Evolutionary conservation across 2,113 vertebrate species (phyloP), one percentile per base, ranked within the genome.

Genomic region (Macquaria australasica): DNA sequence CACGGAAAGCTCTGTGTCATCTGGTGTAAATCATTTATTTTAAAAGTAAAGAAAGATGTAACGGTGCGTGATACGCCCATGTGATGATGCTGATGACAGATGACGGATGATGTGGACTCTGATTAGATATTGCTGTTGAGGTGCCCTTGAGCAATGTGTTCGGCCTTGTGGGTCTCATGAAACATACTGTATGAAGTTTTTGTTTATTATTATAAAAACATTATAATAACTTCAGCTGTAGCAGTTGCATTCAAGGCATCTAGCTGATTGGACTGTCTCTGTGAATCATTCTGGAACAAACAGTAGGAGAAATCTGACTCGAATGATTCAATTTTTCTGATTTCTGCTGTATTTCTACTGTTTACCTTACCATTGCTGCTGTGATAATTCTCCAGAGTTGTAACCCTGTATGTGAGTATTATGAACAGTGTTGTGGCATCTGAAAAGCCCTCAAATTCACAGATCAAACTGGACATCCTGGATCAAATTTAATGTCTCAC

Each of bases 41-140:
- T 8, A 67, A 56, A 73, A 21, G 60, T 85, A 77, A 56, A 83
- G 68, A 12, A 31, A 48, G 58, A 64, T 12, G 72, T 15, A 20
- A 11, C 1, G 34, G 51, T 68, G 55, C 63, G 45, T 80, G 60
- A 64, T n/a, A n/a, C 11, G 8, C n/a, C 48, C 59, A 23, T 9
- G 39, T 7, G 53, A 12, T 84, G 90, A 87, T 5, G 79, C 51
- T 76, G 73, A 81, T 79, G 90, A 82, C 87, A 66, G 59, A 23
- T 66, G 88, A 90, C 41, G 50, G 86, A 84, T 81, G 92, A 90
- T 12, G 80, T 41, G 64, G 86, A 72, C 67, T 50, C 85, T 88
- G 83, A 85, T 89, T 89, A 82, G 75, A 73, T 5, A 41, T 15
- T 58, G 56, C 86, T 28, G 56, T 59, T 60, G 72, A 85, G 70